Base-by-base conservation (phyloP, 2,888 invertebrate genomes). In the Fragum sueziense region DNA sequence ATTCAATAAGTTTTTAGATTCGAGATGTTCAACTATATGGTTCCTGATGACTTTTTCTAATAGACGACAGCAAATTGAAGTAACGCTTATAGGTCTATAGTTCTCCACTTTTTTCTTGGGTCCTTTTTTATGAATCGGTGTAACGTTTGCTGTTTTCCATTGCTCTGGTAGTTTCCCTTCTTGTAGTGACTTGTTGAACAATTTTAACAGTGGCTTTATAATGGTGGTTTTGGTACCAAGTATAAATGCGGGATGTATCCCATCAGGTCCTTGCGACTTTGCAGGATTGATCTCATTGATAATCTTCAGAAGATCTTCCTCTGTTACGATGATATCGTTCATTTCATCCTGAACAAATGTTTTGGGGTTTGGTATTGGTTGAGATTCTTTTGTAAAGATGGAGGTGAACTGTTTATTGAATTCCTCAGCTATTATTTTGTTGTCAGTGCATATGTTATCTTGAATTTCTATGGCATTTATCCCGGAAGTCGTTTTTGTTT, bases 71-170 rank as follows among this genome's bases (percentile, higher is more conserved):
- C 47, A 51, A n/a, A 74, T 62, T 25, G 74, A 31, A 0, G 74
- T 79, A 6, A 79, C 37, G 0, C 69, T 69, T 2, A 79, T 74
- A 51, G 79, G 79, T 29, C 74, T 54, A 57, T 74, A 74, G 22
- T 74, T 74, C 17, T 41, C 9, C 17, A 41, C 41, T 9, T 47
- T 52, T 7, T 27, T 25, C 37, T 74, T 70, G 27, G 25, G 31
- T n/a, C 67, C 65, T 47, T 54, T 51, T 34, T 70, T 74, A 27
- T 52, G 33, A 2, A 79, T 79, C 25, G 61, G 34, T 9, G 62
- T 69, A 1, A 77, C 52, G 17, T 77, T 77, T 0, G 68, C 74
- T 29, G 27, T n/a, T 70, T 67, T 79, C 79, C 74, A 74, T 17
- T 59, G 31, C 27, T 70, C 20, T 29, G 79, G 67, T 7, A 79